phyloP scores from a whole-genome alignment of 2,797 vertebrate species.

The Odontamblyopus rebecca region DNA sequence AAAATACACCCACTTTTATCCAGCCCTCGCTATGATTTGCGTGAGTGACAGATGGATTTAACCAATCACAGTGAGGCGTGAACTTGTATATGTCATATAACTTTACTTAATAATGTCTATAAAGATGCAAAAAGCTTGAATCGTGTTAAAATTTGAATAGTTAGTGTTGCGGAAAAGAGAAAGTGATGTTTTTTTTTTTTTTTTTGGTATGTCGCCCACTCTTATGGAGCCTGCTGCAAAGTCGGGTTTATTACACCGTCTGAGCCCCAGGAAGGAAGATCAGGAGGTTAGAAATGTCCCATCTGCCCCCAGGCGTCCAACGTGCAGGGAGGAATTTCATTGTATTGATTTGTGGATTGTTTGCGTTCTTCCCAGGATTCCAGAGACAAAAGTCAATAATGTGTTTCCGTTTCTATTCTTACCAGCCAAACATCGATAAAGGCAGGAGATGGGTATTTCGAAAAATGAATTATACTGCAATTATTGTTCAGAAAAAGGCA shows the following conservation, averaged over 20 bases:
- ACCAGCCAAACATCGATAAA: background rate
- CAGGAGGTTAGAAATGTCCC: slow-evolving; percentile 12
- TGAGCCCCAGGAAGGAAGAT: background rate
- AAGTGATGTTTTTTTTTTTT: no score
- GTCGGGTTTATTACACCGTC: slow-evolving; percentile 15
- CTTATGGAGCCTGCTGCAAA: background rate
- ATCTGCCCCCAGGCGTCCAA: slow-evolving; percentile 19
- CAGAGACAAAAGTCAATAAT: slow-evolving; percentile 8
- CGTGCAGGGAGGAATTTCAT: slow-evolving; percentile 28
- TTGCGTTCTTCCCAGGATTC: slow-evolving; percentile 25
- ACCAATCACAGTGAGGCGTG: no score
- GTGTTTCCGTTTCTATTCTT: background rate
- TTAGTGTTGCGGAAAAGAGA: no score
- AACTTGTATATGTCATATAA: no score
- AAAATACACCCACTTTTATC: no score
- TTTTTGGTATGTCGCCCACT: no score
- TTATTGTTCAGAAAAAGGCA: no score
- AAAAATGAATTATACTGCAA: background rate
- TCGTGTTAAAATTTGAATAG: no score
- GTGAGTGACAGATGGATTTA: no score
- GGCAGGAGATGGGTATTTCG: background rate
- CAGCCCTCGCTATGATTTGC: no score
- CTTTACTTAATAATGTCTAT: no score
- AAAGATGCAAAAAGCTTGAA: no score
- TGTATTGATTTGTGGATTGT: slow-evolving; percentile 47